A percentile compares a stretch with the other conserved stretches of the same genome.
Evolutionary conservation across 2,797 vertebrate genomes (phyloP).

Genomic region (Coranthus polyacanthus): DNA sequence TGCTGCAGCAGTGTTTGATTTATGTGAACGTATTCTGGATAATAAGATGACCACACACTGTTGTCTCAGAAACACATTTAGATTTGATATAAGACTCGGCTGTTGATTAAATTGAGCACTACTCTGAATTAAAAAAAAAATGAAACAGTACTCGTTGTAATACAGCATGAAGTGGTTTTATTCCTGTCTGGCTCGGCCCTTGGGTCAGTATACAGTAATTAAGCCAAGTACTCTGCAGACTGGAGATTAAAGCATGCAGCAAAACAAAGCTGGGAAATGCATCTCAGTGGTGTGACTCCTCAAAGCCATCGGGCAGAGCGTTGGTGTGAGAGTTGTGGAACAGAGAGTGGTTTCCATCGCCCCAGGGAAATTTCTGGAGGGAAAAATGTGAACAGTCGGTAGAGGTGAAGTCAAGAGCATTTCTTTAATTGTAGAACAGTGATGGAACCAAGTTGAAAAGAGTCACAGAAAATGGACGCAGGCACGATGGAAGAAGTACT

Average conservation of each 20-base stretch:
- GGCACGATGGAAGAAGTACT: too few species aligned
- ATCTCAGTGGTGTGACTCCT: slow-evolving; percentile 74
- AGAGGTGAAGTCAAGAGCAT: background rate
- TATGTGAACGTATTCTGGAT: background rate
- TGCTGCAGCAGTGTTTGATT: fast-evolving
- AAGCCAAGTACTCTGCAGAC: slow-evolving; percentile 19
- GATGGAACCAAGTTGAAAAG: too few species aligned
- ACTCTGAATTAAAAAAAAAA: slow-evolving; percentile 12
- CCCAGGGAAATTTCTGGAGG: slow-evolving; percentile 89
- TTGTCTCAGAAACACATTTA: background rate
- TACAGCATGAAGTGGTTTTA: slow-evolving; percentile 53
- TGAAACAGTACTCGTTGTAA: slow-evolving; percentile 8
- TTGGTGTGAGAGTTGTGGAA: slow-evolving; percentile 91
- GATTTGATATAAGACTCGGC: background rate
- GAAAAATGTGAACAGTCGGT: background rate
- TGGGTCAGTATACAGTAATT: slow-evolving; percentile 3
- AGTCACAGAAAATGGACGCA: too few species aligned
- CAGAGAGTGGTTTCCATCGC: slow-evolving; percentile 90
- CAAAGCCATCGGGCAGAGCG: slow-evolving; percentile 87
- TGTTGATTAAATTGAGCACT: slow-evolving; percentile 1
- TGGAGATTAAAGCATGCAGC: slow-evolving; percentile 11
- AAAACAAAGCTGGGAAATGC: background rate
- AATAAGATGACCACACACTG: too few species aligned
- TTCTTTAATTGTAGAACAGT: too few species aligned
- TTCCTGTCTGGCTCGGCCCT: slow-evolving; percentile 42